Base-by-base conservation (phyloP, 2,797 vertebrate genomes). In the Channallabes apus region DNA sequence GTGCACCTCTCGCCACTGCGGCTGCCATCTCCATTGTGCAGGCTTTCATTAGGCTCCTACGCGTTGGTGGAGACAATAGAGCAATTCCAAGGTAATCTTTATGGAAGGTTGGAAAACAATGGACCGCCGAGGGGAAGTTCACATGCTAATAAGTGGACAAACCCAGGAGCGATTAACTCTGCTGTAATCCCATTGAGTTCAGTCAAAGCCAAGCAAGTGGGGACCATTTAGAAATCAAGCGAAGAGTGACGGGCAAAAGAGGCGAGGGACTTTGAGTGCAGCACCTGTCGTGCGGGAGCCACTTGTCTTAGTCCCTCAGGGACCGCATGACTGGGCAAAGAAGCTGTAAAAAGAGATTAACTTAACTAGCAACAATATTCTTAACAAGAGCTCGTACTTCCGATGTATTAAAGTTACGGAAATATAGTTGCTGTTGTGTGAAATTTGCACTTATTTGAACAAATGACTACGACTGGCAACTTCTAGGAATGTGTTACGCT, bases 161-260 rank as follows among this genome's bases (percentile, higher is more conserved):
- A 94, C 90, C 90, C 89, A 88, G 89, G 86, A 92, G 91, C 88
- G 89, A 93, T 94, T 92, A 93, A 91, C 89, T 92, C 88, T 54
- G 88, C 89, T 91, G 91, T 92, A 93, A 93, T 93, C 91, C 91
- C 89, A 91, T 90, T 91, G 91, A 93, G 90, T 93, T 92, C 86
- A 91, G 93, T 93, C 92, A 92, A 90, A 93, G 84, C 83, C 76
- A 41, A 90, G 88, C 88, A 86, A 89, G 87, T 80, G 51, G 86
- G 85, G 85, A 90, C 88, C 88, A 58, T 92, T 90, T 62, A 84
- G 87, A 91, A 90, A 86, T 82, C 88, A 89, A 87, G 76, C 65
- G 14, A 88, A 84, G 84, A 90, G 85, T 88, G 88, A 85, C 71
- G 84, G 89, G 84, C 69, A 73, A 89, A 86, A 90, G 88, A 88